These are phyloP conservation scores for Drosophila subsilvestris DNA, from an alignment of 2,888 invertebrate genomes.

Conservation along the genomic window DNA sequence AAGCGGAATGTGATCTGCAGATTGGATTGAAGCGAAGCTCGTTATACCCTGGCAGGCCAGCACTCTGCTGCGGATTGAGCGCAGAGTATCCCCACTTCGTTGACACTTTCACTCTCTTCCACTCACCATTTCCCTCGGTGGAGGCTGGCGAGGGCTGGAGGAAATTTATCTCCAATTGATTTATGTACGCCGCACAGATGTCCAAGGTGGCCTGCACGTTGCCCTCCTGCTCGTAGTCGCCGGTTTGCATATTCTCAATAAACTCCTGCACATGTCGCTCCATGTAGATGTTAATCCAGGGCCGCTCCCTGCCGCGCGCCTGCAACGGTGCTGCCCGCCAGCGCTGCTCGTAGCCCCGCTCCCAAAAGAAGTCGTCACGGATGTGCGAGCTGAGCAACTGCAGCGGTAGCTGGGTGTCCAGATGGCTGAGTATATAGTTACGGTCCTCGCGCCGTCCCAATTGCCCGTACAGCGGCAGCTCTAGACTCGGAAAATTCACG, in stretches of 20 bases:
- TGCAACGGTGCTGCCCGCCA: constrained; percentile 75
- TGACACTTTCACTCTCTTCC: not conserved
- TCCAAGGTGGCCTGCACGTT: constrained; percentile 80
- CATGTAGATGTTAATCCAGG: constrained; percentile 84
- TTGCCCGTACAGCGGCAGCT: constrained; percentile 79
- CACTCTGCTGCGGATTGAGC: not conserved
- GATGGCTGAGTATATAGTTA: constrained; percentile 82
- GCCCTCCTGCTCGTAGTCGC: constrained; percentile 82
- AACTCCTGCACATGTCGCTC: constrained; percentile 84
- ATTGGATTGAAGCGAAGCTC: not conserved
- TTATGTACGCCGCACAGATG: constrained; percentile 82
- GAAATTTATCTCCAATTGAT: constrained; percentile 82
- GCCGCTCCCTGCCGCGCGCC: constrained; percentile 50
- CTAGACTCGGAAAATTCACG: constrained; percentile 53
- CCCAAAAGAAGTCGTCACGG: constrained; percentile 83
- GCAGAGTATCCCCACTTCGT: constrained; percentile 9
- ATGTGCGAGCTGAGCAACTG: constrained; percentile 81
- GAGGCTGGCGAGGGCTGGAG: constrained; percentile 79
- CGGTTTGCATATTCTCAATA: constrained; percentile 82
- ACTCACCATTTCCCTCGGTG: constrained; percentile 73
- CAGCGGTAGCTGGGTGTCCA: constrained; percentile 81
- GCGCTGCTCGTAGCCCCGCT: constrained; percentile 79
- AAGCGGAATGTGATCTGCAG: constrained; percentile 84
- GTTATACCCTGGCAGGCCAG: not conserved
- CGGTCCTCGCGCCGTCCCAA: constrained; percentile 80